Base-by-base conservation (phyloP, 2,113 vertebrate genomes). In the Formicarius rufipectus region DNA sequence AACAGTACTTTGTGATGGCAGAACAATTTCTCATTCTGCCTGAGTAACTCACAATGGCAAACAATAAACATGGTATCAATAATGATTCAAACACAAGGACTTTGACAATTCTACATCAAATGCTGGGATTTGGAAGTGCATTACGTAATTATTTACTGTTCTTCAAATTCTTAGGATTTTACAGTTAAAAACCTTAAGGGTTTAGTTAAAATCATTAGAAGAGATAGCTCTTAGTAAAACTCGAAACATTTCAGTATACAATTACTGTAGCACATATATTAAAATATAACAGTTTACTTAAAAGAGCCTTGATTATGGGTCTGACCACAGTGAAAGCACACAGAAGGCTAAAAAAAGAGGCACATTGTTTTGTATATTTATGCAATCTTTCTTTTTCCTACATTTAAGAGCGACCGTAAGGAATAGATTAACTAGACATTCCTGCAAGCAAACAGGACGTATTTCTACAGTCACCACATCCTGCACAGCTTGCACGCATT, bases 241-340 rank as follows among this genome's bases (percentile, higher is more conserved):
- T 9, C 47, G 7, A 23, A 40, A 22, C 3, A 74, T 12, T 23
- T 50, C 55, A 55, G 12, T 24, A 42, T 3, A 35, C 50, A 71
- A 84, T 35, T 72, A 78, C 8, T 33, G 52, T 87, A 87, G 78
- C 5, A 81, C 2, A 5, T 50, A 50, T 35, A 59, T 13, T 78
- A n/a, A 87, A 89, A 59, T 23, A 14, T 2, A 52, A 45, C 4
- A 6, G 12, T 35, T 82, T 45, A 69, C 47, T 68, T 49, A 40
- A 0, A 73, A 79, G 77, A 84, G 30, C 2, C 7, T n/a, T 35
- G 4, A 28, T 0, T 68, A 21, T 50, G 2, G 2, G 21, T 78
- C 30, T 56, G 16, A 59, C 10, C 35, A 67, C 16, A 42, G 12
- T 0, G 3, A 91, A 92, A 81, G 56, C 8, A 74, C 8, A 31